These are phyloP conservation scores for Aphidius colemani DNA, from an alignment of 2,888 invertebrate genomes.

Conservation along the genomic window DNA sequence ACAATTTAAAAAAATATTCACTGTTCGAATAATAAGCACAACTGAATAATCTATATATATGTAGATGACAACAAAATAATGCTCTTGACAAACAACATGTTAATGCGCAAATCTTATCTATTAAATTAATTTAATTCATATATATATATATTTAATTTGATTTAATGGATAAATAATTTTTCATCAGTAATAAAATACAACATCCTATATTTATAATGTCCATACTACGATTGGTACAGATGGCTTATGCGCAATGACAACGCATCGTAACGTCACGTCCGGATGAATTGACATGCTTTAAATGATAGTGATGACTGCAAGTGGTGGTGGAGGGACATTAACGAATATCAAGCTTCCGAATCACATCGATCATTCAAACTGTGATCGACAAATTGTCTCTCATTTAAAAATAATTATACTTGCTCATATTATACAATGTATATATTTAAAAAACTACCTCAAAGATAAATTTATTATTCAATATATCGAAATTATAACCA, in stretches of 20 bases:
- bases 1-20: conserved; percentile 56
- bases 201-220: conserved; percentile 20
- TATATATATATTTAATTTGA: background rate
- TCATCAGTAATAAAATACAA: background rate
- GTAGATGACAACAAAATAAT: background rate
- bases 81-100: conserved; percentile 16
- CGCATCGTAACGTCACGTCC: conserved; percentile 52
- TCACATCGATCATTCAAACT: conserved; percentile 16
- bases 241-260: conserved; percentile 48
- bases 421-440: too few relatives aligned
- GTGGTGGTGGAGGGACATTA: conserved; percentile 5
- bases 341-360: conserved; percentile 19
- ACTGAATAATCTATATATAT: too few relatives aligned
- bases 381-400: conserved; percentile 15
- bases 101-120: conserved; percentile 2
- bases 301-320: conserved; percentile 6
- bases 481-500: background rate
- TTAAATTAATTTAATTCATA: background rate
- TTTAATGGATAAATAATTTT: background rate
- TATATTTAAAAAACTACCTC: too few relatives aligned
- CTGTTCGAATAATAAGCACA: conserved; percentile 18
- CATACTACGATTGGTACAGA: conserved; percentile 53
- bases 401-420: background rate
- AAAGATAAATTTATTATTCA: background rate
- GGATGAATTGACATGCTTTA: conserved; percentile 19